Evolutionary conservation across 2,113 vertebrate species (phyloP).

Genomic region (Felis chaus): DNA sequence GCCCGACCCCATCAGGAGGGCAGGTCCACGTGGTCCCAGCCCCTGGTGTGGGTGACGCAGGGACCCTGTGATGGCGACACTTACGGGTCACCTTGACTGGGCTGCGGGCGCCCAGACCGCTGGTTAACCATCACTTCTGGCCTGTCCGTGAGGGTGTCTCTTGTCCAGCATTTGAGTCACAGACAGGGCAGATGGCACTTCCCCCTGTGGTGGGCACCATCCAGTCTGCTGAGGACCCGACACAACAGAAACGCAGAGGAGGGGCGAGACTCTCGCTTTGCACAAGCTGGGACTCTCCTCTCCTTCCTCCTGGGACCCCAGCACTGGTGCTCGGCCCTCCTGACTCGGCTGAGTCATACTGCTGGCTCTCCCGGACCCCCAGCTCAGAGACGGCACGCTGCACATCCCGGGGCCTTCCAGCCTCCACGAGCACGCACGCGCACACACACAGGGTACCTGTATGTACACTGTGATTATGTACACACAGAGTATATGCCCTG

Average conservation of each 20-base stretch:
- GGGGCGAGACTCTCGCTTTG: neutral
- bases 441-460: neutral
- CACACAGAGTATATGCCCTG: neutral
- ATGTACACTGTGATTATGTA: neutral
- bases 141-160: neutral
- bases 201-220: neutral
- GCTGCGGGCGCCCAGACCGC: neutral
- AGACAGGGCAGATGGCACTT: neutral
- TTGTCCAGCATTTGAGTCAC: neutral
- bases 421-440: neutral
- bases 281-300: neutral
- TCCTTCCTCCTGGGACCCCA: neutral
- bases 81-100: too few relatives aligned
- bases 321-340: neutral
- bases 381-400: neutral
- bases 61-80: too few relatives aligned
- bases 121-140: neutral
- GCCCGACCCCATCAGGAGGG: neutral
- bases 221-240: neutral
- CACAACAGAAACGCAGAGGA: neutral
- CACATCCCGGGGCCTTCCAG: rapidly evolving
- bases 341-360: too few relatives aligned
- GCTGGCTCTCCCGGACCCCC: neutral
- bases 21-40: neutral
- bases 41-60: neutral